Conservation (phyloP, 2,113 vertebrate species). For the Pholis gunnellus region DNA sequence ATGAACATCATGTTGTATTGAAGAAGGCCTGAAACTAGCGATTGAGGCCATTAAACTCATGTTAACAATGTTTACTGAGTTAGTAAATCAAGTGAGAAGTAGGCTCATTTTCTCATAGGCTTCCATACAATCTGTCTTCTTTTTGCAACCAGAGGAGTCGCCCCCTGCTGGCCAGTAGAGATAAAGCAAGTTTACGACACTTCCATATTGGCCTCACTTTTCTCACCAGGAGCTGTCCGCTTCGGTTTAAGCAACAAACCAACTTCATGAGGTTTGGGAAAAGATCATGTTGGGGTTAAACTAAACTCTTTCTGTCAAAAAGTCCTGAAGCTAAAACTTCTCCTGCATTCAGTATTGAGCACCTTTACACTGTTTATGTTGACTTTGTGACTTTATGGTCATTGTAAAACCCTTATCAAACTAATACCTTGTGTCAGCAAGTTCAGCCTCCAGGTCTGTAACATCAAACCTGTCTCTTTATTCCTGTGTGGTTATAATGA, state of each 20-base stretch:
- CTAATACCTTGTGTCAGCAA: conserved; percentile 1
- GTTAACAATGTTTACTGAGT: not conserved
- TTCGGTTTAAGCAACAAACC: not conserved
- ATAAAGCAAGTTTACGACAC: not conserved
- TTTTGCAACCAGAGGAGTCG: not conserved
- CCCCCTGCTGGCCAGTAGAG: not conserved
- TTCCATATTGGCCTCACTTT: not conserved
- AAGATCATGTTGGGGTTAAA: not conserved
- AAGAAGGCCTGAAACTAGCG: not conserved
- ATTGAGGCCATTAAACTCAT: not conserved
- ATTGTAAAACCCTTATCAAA: not conserved
- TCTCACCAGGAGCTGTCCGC: not conserved
- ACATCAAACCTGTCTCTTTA: not conserved
- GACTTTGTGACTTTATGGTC: not conserved
- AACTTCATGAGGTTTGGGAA: not conserved
- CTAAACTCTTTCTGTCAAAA: not conserved
- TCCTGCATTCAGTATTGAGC: not conserved
- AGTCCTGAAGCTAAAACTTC: not conserved
- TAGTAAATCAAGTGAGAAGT: not conserved
- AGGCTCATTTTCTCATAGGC: not conserved
- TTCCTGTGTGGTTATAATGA: not conserved
- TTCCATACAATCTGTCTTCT: not conserved
- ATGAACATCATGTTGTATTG: not conserved
- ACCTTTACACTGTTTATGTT: not conserved
- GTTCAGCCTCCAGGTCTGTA: not conserved